Percentiles rank a stretch among this genome's conserved stretches.
These are phyloP conservation scores for Melanotaenia parkinsoni DNA, from an alignment of 2,797 vertebrate species.

Conservation along the genomic window DNA sequence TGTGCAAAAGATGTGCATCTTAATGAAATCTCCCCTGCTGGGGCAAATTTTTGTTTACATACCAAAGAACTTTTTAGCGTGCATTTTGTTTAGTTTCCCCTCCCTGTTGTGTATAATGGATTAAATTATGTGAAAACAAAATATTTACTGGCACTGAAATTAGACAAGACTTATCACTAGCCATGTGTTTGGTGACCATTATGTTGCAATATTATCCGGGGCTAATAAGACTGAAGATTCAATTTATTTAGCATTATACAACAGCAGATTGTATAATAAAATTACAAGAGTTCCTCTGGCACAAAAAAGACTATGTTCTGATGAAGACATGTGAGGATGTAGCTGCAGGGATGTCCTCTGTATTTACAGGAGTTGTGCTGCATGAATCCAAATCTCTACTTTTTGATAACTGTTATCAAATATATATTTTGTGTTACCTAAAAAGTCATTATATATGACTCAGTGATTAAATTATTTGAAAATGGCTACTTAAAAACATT, in stretches of 20 bases:
- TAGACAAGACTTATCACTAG: neutral
- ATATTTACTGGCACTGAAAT: neutral
- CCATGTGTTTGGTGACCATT: neutral
- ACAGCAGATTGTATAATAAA: constrained; percentile 8
- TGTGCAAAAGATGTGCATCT: neutral
- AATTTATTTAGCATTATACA: constrained; percentile 9
- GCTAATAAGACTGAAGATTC: neutral
- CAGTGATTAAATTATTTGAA: too few relatives aligned
- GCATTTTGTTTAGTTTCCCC: neutral
- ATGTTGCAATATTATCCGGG: neutral
- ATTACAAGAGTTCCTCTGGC: neutral
- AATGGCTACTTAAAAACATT: too few relatives aligned
- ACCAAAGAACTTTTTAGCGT: neutral
- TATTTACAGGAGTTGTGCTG: neutral
- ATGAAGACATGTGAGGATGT: neutral
- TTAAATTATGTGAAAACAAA: neutral
- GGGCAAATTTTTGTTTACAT: neutral
- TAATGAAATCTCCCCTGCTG: neutral
- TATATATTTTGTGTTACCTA: neutral
- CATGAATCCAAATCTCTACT: neutral
- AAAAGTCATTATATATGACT: too few relatives aligned
- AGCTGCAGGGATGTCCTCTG: neutral
- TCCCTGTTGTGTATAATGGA: neutral
- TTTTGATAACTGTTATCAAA: too few relatives aligned
- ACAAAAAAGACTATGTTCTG: neutral